Conservation (phyloP, 2,797 vertebrate genomes). For the Meda fulgida region DNA sequence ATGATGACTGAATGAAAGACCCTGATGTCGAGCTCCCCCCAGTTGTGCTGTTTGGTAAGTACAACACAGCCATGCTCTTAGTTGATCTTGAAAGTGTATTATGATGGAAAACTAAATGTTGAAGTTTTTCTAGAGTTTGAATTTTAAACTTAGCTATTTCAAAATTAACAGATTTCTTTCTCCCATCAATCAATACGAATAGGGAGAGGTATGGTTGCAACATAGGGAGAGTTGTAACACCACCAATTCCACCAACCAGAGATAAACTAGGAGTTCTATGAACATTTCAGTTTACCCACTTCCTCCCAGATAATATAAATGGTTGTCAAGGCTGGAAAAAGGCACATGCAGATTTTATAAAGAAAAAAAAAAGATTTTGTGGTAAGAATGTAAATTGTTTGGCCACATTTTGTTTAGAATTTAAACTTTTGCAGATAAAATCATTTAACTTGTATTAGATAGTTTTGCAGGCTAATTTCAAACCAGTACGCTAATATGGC, state of each 20-base stretch:
- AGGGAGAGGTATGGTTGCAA: not conserved
- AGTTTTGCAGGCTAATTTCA: not conserved
- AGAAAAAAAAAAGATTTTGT: not conserved
- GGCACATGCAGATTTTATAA: no score
- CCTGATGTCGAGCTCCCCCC: conserved; percentile 67
- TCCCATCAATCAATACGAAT: not conserved
- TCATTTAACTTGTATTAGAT: not conserved
- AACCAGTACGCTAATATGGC: not conserved
- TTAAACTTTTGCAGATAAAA: not conserved
- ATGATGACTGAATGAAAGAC: conserved; percentile 78
- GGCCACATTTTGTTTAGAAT: no score
- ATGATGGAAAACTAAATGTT: not conserved
- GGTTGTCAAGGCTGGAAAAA: no score
- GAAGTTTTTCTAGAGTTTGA: not conserved
- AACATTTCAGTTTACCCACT: not conserved
- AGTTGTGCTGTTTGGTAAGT: conserved; percentile 71
- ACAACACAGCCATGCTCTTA: not conserved
- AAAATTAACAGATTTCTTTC: not conserved
- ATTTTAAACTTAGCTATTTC: not conserved
- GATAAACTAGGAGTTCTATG: not conserved
- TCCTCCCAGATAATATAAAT: not conserved
- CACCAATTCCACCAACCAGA: not conserved
- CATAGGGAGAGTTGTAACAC: not conserved
- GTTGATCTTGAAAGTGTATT: not conserved
- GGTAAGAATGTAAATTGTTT: not conserved